Base-by-base conservation (phyloP, 37 sponge, comb jelly and placozoan genomes). In the Aphrocallistes beatrix region DNA sequence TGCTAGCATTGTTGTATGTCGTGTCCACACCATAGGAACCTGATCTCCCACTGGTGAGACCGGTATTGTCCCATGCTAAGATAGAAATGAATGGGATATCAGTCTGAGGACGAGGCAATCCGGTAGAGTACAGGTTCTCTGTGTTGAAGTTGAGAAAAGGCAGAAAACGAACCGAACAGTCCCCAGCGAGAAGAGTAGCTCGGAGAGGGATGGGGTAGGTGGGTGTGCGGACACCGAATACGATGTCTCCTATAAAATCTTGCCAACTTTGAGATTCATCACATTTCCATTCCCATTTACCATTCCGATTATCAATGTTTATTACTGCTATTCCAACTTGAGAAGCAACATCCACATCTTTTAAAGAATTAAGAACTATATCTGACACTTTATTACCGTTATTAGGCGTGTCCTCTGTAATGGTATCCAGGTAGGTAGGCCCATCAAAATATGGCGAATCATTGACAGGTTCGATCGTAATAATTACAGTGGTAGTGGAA, bases 61-160 rank as follows among this genome's bases (percentile, higher is more conserved):
- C 93, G 40, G 96, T 95, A 51, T 90, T 89, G 83, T 95, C 96
- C 96, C 96, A 95, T 36, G 86, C 96, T 23, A 86, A 45, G 37
- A 93, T 83, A 0, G 60, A 82, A 23, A 95, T 89, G 85, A 38
- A 88, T 0, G 96, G 93, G 23, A 45, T 36, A 45, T 95, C 96
- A 1, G 82, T 51, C 10, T 9, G 16, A 10, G 90, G 93, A 34
- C 93, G 50, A 1, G 60, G 82, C 10, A 82, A 48, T 19, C 96
- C 96, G 45, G 86, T 86, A 23, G 81, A 83, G 51, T 95, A 87
- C 1, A 83, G 50, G 3, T 38, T 36, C 0, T 88, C 51, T 0
- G 96, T 91, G 83, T 95, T 95, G 51, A 93, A 95, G 87, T 94
- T 82, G 0, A 85, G 39, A 39, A 84, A 82, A 8, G 96, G 96